Evolutionary conservation across 92 coral and sea anemone genomes (phyloP).

Genomic region (Anthopleura xanthogrammica): DNA sequence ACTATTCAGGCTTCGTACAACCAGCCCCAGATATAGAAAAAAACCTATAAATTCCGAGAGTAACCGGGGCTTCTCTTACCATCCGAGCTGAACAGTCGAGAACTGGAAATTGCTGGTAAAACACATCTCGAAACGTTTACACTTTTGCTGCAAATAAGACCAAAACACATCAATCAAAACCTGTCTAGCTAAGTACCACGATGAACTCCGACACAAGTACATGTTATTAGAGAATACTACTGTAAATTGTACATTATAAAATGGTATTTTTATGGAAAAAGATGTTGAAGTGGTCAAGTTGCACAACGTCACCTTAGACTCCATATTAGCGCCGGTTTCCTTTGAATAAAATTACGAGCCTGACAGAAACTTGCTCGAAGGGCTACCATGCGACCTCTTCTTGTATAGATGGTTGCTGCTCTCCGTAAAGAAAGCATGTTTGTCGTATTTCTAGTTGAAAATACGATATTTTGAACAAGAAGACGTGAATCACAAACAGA

Average conservation of each 20-base stretch:
- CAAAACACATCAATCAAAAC: not conserved
- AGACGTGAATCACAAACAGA: constrained; percentile 7
- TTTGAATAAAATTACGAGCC: constrained; percentile 43
- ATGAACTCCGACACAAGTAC: not conserved
- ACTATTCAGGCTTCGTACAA: too few species aligned
- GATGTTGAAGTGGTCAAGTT: not conserved
- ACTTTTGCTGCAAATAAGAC: constrained; percentile 33
- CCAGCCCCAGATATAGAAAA: not conserved
- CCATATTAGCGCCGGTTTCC: constrained; percentile 52
- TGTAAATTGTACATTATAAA: not conserved
- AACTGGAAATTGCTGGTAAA: constrained; percentile 17
- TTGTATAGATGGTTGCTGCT: constrained; percentile 46
- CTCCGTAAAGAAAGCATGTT: constrained; percentile 75
- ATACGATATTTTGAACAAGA: constrained; percentile 14
- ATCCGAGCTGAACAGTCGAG: constrained; percentile 53
- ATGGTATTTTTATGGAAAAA: not conserved
- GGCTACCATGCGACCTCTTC: constrained; percentile 57
- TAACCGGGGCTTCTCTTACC: constrained; percentile 22
- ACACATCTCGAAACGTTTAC: constrained; percentile 32
- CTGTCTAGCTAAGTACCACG: not conserved
- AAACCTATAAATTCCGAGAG: not conserved
- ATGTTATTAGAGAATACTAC: not conserved
- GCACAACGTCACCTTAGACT: constrained; percentile 57
- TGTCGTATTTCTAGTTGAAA: constrained; percentile 7
- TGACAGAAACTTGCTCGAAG: constrained; percentile 62